Evolutionary conservation across 2,113 vertebrate genomes (phyloP).

Genomic region (Drymodes brunneopygia): DNA sequence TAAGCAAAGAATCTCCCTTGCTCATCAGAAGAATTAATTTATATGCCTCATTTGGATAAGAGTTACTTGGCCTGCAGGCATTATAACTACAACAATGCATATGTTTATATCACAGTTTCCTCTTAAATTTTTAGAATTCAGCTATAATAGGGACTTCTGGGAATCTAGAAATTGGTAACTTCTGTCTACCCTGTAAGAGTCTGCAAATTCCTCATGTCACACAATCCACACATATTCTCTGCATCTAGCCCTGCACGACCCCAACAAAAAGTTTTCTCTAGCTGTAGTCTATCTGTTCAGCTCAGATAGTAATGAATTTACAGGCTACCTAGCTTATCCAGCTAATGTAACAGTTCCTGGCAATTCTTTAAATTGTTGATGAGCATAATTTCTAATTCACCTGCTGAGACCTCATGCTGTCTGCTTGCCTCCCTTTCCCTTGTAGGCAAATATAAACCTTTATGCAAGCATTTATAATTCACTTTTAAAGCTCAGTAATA

Average conservation of each 20-base stretch:
- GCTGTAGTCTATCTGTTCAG: not conserved
- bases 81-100: not conserved
- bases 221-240: not conserved
- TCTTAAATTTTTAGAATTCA: not conserved
- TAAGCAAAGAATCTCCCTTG: not conserved
- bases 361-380: not conserved
- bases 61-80: not conserved
- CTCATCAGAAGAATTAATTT: not conserved
- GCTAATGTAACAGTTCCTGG: not conserved
- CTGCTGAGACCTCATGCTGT: not conserved
- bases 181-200: not conserved
- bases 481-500: not conserved
- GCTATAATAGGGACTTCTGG: constrained; percentile 36
- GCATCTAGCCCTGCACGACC: not conserved
- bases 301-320: not conserved
- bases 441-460: not conserved
- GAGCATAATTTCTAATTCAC: not conserved
- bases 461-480: not conserved
- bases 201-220: not conserved
- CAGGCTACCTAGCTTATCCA: not conserved
- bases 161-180: not conserved
- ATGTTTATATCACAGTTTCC: not conserved
- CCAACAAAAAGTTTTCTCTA: not conserved
- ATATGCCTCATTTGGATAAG: not conserved
- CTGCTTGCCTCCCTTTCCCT: not conserved